These are phyloP conservation scores for Toxotes lorentzi DNA, from an alignment of 2,797 vertebrate genomes.

Conservation along the genomic window DNA sequence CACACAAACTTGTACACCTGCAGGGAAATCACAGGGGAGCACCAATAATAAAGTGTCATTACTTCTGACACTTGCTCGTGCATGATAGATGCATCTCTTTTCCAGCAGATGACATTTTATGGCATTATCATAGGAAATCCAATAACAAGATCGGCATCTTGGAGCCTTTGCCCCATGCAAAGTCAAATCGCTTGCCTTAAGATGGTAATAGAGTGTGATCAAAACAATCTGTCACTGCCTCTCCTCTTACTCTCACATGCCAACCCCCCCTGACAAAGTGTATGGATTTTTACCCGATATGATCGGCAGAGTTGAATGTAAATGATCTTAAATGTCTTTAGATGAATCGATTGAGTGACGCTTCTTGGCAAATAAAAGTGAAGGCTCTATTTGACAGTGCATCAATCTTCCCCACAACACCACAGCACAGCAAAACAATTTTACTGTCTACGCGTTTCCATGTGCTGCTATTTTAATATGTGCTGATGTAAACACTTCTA, in stretches of 20 bases:
- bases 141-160: conserved; percentile 82
- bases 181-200: conserved; percentile 84
- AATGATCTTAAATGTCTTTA: conserved; percentile 79
- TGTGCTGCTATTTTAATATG: conserved; percentile 28
- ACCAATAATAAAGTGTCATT: conserved; percentile 80
- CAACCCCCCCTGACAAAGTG: conserved; percentile 69
- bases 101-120: conserved; percentile 81
- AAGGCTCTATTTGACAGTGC: conserved; percentile 66
- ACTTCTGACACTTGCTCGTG: conserved; percentile 74
- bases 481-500: conserved; percentile 41
- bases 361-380: conserved; percentile 69
- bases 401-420: conserved; percentile 59
- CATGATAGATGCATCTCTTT: conserved; percentile 82
- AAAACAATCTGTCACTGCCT: conserved; percentile 82
- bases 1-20: conserved; percentile 53
- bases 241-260: conserved; percentile 44
- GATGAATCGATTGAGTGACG: conserved; percentile 69
- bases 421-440: conserved; percentile 16
- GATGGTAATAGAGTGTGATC: conserved; percentile 83
- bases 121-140: conserved; percentile 84
- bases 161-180: conserved; percentile 72
- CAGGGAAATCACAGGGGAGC: conserved; percentile 57
- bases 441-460: conserved; percentile 29
- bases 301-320: conserved; percentile 77
- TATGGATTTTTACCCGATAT: conserved; percentile 84